Base-by-base conservation (phyloP, 1,140 invertebrate genomes). In the Lepidurus packardi region DNA sequence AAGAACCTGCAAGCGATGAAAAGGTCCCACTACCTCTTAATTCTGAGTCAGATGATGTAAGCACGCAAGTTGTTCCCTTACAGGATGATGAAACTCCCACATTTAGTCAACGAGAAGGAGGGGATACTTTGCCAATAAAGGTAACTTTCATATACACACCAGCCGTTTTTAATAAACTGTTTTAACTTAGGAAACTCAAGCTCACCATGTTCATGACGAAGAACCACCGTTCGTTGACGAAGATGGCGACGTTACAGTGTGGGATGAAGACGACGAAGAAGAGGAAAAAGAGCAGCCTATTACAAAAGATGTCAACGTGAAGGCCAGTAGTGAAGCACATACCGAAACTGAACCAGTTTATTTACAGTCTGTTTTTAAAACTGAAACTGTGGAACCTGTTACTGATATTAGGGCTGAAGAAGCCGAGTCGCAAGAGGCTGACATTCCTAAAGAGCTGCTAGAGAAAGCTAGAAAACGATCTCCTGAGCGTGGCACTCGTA, bases 101-200 rank as follows among this genome's bases (percentile, higher is more conserved):
- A 78, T 42, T 34, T 34, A 21, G 44, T 16, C 81, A 82, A 3
- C 81, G 42, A 43, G 83, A 79, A 24, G 79, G 41, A 42, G 24
- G 16, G 25, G 83, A 84, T 80, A 84, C 84, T 81, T 84, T 83
- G 43, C n/a, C 41, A 13, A 7, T 75, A 43, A 45, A 41, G 25
- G 44, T 44, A 65, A 25, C 45, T 44, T 43, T 25, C 25, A 45
- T 75, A 65, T 47, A 13, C 75, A 73, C 11, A 80, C n/a, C 13
- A 65, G 3, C 16, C 53, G 7, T n/a, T n/a, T 65, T 11, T 65
- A 65, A n/a, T 65, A 7, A n/a, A 11, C 53, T 21, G 16, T 65
- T 65, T 16, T 65, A n/a, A n/a, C 53, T 65, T 11, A 13, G 45
- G 45, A 65, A 21, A 21, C 21, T 16, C 53, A 65, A 7, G 16